Evolutionary conservation across 2,888 invertebrate genomes (phyloP), one percentile per base, ranked within the genome.

Genomic region (Acleris cristana): DNA sequence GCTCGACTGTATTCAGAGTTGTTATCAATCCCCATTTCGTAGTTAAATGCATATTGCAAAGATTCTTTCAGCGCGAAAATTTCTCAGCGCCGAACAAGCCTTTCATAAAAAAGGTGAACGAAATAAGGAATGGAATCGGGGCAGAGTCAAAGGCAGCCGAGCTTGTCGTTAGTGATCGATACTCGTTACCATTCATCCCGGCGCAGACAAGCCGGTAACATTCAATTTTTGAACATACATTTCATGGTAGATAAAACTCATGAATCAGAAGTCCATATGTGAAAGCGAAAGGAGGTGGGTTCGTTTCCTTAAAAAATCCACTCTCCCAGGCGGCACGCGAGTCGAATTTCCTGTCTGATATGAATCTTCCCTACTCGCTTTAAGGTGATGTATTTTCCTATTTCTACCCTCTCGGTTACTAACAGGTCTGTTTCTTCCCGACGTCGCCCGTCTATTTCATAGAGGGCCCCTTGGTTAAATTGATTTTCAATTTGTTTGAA

Each of bases 321-420:
- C 87, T 87, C 75, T 76, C 72, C 80, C 78, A 79, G 80, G 79
- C 86, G 85, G 84, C 84, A 87, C 86, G 87, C 86, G 85, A 86
- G 82, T 88, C 85, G 90, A 92, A 92, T 92, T 92, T 92, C 92
- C 92, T 90, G 91, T 78, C 78, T 79, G 92, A 92, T 92, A 92
- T 86, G 90, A 90, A 92, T 92, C 92, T 92, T 91, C 92, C 91
- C 90, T 86, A 84, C 88, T 91, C 89, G 87, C 83, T 91, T 91
- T 89, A 90, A 91, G 92, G 91, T 92, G 92, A 92, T 92, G 90
- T 92, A 92, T 92, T 90, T 89, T 88, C 88, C 86, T 87, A 90
- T 91, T 90, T 87, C 86, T 85, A 84, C 88, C 89, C 88, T 83
- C 85, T 74, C 73, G 74, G 71, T 74, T 74, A 79, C 81, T 79